Evolutionary conservation across 2,113 vertebrate species (phyloP).

Genomic region (Upupa epops): DNA sequence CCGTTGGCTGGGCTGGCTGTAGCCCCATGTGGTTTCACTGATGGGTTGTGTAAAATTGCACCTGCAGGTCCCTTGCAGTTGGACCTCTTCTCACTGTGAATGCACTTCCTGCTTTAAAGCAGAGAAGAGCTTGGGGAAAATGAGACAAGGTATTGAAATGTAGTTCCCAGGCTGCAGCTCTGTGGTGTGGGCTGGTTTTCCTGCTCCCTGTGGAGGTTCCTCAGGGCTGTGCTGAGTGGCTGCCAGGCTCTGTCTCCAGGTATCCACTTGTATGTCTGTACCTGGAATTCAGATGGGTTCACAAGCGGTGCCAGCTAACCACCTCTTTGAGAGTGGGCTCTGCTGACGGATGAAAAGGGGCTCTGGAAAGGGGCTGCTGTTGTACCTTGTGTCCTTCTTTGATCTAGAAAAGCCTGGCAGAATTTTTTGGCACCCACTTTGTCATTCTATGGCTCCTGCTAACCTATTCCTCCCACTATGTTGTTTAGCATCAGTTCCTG

Average conservation of each 20-base stretch:
- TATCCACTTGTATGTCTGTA: not conserved
- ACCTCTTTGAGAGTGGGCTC: not conserved
- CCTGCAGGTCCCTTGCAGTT: not conserved
- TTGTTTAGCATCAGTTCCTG: not conserved
- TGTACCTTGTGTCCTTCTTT: not conserved
- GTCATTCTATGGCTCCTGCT: not conserved
- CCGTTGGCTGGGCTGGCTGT: not conserved
- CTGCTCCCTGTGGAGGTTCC: not conserved
- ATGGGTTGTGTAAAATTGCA: not conserved
- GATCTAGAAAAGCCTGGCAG: not conserved
- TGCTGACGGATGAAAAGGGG: not conserved
- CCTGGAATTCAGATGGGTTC: not conserved
- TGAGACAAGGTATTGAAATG: slow-evolving; percentile 9
- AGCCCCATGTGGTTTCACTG: not conserved
- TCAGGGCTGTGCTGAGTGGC: not conserved
- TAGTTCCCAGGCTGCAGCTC: not conserved
- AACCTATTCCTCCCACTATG: not conserved
- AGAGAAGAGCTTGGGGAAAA: not conserved
- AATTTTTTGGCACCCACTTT: not conserved
- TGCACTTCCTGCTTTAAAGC: not conserved
- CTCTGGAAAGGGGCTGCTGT: not conserved
- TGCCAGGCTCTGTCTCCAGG: not conserved
- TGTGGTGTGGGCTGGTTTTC: not conserved
- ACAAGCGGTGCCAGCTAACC: not conserved
- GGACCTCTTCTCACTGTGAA: not conserved